Evolutionary conservation across 2,113 vertebrate species (phyloP), one percentile per base, ranked within the genome.

Genomic region (Trematomus loennbergii): DNA sequence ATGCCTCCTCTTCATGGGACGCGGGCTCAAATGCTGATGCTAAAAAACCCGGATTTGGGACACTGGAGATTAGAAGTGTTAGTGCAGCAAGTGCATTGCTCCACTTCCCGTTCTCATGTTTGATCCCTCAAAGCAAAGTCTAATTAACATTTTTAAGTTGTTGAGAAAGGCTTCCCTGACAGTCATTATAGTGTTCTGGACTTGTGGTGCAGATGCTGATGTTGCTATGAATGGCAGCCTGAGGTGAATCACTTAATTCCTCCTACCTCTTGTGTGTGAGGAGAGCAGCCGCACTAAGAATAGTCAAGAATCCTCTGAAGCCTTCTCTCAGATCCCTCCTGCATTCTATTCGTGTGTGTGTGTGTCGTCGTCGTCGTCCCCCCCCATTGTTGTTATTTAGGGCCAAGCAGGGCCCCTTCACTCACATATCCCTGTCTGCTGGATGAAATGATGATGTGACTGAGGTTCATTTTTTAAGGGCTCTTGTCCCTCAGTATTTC

Each of bases 311-410:
- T 87, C 86, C 58, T 33, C 53, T 40, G 52, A 71, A 62, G 6
- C 52, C 15, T 61, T 22, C 67, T 59, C 57, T 17, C 29, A 5
- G 75, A 49, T 2, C 33, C 75, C 52, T 45, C 17, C 77, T 29
- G 61, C 65, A 67, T 72, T 76, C 86, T 85, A 79, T 87, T 88
- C 20, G 25, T 1, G 72, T 54, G 25, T 25, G 25, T 25, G 25
- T 25, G 25, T n/a, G n/a, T n/a, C n/a, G n/a, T n/a, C n/a, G n/a
- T n/a, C n/a, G n/a, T n/a, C n/a, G n/a, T n/a, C n/a, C n/a, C 22
- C 22, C 53, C 58, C 62, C 67, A 78, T 79, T 88, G 84, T 89
- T 66, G 81, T 81, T 73, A 81, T 78, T 86, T 86, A 85, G 86
- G 73, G 79, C 22, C 81, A 25, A 0, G 13, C 36, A 20, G 33